Percentiles rank a stretch among this genome's conserved stretches.
These are phyloP conservation scores for Thalassaphorura encarpata DNA, from an alignment of 1,140 invertebrate species.

Conservation along the genomic window DNA sequence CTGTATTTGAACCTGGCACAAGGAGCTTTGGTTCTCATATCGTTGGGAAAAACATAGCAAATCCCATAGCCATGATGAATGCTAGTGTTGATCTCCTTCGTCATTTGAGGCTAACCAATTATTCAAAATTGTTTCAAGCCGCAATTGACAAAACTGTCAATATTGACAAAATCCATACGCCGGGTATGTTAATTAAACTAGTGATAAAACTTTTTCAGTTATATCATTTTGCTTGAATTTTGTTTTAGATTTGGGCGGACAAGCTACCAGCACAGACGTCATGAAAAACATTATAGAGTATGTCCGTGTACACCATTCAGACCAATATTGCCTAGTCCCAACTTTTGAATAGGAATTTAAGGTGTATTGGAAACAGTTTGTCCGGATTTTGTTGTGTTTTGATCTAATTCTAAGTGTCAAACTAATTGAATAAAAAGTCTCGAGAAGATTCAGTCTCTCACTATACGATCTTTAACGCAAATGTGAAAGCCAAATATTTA, in stretches of 20 bases:
- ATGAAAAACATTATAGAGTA: not conserved
- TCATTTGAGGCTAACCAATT: slow-evolving; percentile 70
- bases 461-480: no score
- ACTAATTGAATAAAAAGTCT: no score
- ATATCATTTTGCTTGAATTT: slow-evolving; percentile 10
- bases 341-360: no score
- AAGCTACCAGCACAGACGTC: slow-evolving; percentile 44
- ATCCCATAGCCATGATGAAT: slow-evolving; percentile 91
- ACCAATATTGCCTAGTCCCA: no score
- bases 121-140: slow-evolving; percentile 62
- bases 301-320: no score
- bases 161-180: slow-evolving; percentile 64
- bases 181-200: slow-evolving; percentile 42
- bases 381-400: no score
- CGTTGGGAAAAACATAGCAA: slow-evolving; percentile 91
- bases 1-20: slow-evolving; percentile 86
- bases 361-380: no score
- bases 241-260: slow-evolving; percentile 49
- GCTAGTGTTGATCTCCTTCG: slow-evolving; percentile 84
- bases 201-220: not conserved
- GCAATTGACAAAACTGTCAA: slow-evolving; percentile 71
- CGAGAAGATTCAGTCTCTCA: no score
- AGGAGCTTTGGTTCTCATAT: slow-evolving; percentile 85
- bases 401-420: no score
- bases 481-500: no score